These are phyloP conservation scores for Volucella inanis DNA, from an alignment of 2,888 invertebrate species.

Conservation along the genomic window DNA sequence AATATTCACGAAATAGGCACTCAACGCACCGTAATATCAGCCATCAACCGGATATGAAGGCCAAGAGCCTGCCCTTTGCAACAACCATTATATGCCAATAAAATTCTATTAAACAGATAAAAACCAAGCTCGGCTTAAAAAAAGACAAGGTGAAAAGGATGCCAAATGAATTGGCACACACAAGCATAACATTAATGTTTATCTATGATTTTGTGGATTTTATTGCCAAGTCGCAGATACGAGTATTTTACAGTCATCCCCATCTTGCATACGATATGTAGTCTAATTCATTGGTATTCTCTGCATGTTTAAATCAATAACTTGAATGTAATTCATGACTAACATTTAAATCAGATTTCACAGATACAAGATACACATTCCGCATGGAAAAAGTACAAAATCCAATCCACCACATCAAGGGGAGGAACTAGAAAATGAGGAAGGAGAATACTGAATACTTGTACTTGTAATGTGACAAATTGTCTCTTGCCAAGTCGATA, in stretches of 20 bases:
- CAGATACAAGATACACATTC: conserved; percentile 25
- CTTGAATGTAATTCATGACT: conserved; percentile 73
- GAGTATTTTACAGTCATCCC: conserved; percentile 5
- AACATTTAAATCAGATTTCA: conserved; percentile 67
- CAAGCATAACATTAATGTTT: conserved; percentile 32
- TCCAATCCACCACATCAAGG: neutral
- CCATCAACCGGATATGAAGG: neutral
- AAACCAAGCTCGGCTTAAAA: conserved; percentile 44
- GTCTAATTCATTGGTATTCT: conserved; percentile 67
- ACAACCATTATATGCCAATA: conserved; percentile 56
- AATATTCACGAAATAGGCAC: conserved; percentile 28
- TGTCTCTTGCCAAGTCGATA: conserved; percentile 74
- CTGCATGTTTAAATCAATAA: conserved; percentile 74
- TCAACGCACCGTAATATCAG: conserved; percentile 11
- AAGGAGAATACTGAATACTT: conserved; percentile 13
- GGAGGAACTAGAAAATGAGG: neutral
- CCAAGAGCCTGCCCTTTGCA: conserved; percentile 39
- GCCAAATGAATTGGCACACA: neutral
- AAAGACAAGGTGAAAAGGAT: neutral
- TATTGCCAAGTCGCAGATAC: conserved; percentile 37
- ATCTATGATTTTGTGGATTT: conserved; percentile 44
- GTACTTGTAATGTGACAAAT: conserved; percentile 62
- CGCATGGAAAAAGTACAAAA: conserved; percentile 1
- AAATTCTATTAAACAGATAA: conserved; percentile 72
- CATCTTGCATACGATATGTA: conserved; percentile 7